Evolutionary conservation across 1,140 invertebrate species (phyloP), one percentile per base, ranked within the genome.

Genomic region (Ceratitis capitata): DNA sequence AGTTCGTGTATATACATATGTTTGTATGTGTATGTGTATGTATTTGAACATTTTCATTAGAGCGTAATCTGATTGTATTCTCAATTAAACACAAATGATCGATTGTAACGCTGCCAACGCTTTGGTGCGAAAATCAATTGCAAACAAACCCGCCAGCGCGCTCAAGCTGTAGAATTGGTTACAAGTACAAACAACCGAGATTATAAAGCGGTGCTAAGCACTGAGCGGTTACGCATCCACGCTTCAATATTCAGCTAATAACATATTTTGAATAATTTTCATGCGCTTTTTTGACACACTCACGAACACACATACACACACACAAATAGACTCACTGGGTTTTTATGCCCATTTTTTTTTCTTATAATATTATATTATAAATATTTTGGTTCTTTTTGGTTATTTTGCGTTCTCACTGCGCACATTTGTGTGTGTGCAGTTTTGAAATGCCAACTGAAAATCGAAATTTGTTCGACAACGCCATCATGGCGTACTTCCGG

Each of bases 401-500:
- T 32, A 14, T 78, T 16, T n/a, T 47, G 35, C 9, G 12, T n/a
- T 45, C 39, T 16, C n/a, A n/a, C 14, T 39, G 16, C 39, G n/a
- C 39, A 10, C n/a, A n/a, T 45, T 56, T 19, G n/a, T 64, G 19
- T 78, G 32, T n/a, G n/a, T n/a, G n/a, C 39, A 69, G 39, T 69
- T 69, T n/a, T 5, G 3, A 78, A n/a, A 10, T 83, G 42, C 45
- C 32, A 83, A 83, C 82, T 83, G 26, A 83, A 82, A 32, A 83
- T 51, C 47, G 82, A 53, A 51, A 83, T 83, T 53, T 29, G 82
- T 83, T 53, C 26, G 82, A 47, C 82, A 16, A 6, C 26, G 45
- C 26, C 42, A 83, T 53, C 82, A 53, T 83, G 47, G 82, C 82
- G 82, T 53, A 51, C 82, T 83, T 83, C 82, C 82, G 82, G 82